Conservation (phyloP, 2,797 vertebrate genomes). For the Rhynchotus rufescens region DNA sequence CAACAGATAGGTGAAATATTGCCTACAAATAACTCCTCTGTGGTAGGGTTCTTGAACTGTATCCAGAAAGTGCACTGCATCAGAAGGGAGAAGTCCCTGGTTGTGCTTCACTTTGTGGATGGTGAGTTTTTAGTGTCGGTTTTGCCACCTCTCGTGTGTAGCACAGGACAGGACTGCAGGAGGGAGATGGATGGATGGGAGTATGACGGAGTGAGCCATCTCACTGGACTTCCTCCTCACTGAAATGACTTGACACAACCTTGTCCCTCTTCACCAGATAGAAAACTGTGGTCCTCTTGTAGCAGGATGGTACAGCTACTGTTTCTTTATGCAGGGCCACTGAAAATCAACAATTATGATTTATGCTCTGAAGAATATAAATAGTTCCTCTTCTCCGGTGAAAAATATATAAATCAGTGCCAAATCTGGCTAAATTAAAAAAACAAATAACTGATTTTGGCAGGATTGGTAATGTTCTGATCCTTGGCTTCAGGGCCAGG, state of each 20-base stretch:
- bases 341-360: slow-evolving; percentile 44
- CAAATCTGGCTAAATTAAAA: slow-evolving; percentile 54
- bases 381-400: slow-evolving; percentile 14
- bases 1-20: not conserved
- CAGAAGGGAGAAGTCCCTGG: not conserved
- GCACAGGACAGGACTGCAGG: not conserved
- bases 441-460: slow-evolving; percentile 59
- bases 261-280: not conserved
- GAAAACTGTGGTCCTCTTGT: not conserved
- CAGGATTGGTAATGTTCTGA: slow-evolving; percentile 47
- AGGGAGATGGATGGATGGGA: not conserved
- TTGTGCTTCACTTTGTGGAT: not conserved
- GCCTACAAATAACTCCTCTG: not conserved
- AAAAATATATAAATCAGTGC: slow-evolving; percentile 36
- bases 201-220: not conserved
- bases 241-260: not conserved
- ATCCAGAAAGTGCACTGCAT: not conserved
- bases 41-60: not conserved
- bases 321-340: not conserved
- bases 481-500: slow-evolving; percentile 54
- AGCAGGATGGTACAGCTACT: not conserved
- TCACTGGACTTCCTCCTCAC: not conserved
- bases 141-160: not conserved
- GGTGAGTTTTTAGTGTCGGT: not conserved
- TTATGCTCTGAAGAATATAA: slow-evolving; percentile 31